Conservation (phyloP, 1,140 invertebrate genomes). For the Andricus grossulariae region DNA sequence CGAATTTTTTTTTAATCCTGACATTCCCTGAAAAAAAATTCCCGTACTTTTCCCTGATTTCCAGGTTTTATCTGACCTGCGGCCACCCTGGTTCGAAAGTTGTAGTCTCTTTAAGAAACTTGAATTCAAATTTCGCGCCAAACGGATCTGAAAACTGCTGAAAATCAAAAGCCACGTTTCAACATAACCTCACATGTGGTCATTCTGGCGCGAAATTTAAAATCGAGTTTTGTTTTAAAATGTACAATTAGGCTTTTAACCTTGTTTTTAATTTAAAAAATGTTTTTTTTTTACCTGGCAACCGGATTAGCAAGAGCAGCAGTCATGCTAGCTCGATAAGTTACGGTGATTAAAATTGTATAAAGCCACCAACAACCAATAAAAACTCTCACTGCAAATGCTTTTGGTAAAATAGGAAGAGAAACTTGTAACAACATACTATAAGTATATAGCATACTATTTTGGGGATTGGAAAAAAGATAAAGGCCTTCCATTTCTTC, state of each 20-base stretch:
- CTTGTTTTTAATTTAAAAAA: background rate
- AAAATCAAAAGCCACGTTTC: too few relatives aligned
- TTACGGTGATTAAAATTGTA: slow-evolving; percentile 84
- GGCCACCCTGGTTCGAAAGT: too few relatives aligned
- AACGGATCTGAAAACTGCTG: too few relatives aligned
- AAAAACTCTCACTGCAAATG: slow-evolving; percentile 85
- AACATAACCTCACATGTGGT: background rate
- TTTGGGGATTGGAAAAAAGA: slow-evolving; percentile 82
- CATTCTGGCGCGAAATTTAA: background rate
- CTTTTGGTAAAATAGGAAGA: slow-evolving; percentile 83
- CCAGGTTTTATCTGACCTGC: too few relatives aligned
- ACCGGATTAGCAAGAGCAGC: slow-evolving; percentile 86
- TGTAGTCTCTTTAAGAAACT: too few relatives aligned
- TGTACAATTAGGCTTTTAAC: background rate
- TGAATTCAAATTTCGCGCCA: too few relatives aligned
- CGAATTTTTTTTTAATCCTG: too few relatives aligned
- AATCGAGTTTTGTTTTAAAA: slow-evolving; percentile 7
- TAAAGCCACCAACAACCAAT: slow-evolving; percentile 92
- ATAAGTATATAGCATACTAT: slow-evolving; percentile 86
- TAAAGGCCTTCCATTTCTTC: slow-evolving; percentile 75
- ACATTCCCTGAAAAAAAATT: too few relatives aligned
- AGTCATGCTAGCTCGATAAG: slow-evolving; percentile 89
- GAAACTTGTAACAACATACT: slow-evolving; percentile 87
- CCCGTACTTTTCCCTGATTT: too few relatives aligned
- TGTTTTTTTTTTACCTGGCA: slow-evolving; percentile 74